Base-by-base conservation (phyloP, 2,113 vertebrate species). In the Illadopsis cleaveri region DNA sequence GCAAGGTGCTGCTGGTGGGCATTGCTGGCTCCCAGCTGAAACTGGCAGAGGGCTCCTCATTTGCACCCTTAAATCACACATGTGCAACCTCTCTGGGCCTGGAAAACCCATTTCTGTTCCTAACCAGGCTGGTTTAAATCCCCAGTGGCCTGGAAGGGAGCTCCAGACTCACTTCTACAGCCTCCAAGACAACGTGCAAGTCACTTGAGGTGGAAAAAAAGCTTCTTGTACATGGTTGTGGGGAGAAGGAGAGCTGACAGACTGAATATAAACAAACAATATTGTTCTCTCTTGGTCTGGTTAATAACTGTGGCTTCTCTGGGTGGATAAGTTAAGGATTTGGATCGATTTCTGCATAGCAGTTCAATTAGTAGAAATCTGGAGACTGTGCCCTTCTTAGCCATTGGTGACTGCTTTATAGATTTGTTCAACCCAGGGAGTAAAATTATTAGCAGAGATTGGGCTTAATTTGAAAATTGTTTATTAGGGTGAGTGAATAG, bases 401-500 rank as follows among this genome's bases (percentile, higher is more conserved):
- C 82, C 11, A 1, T 40, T 94, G 90, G 82, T 92, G 92, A 53
- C 94, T 88, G 75, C n/a, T 90, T 78, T 92, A 95, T 94, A 92
- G 94, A 94, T 97, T 95, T 94, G 45, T 86, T 92, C 96, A 90
- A 92, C 88, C 92, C 92, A 92, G 90, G 94, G 90, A 92, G 96
- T 82, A 93, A 86, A 96, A 96, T 92, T 90, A 86, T 95, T 92
- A 94, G 86, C 27, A 83, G 82, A 96, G 90, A 84, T 95, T 90
- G 64, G 77, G 56, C 88, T 96, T 96, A 94, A 96, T 96, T 93
- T 94, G 82, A 89, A 95, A 96, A 95, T 90, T 94, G 94, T 93
- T 96, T 95, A 84, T 97, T 95, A 89, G 94, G 96, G 92, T 97
- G 96, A 97, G 72, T 94, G 92, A 92, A 82, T 90, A 58, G 73